Percentiles rank a stretch among this genome's conserved stretches.
Evolutionary conservation across 2,113 vertebrate genomes (phyloP).

Genomic region (Cranoglanis bouderius): DNA sequence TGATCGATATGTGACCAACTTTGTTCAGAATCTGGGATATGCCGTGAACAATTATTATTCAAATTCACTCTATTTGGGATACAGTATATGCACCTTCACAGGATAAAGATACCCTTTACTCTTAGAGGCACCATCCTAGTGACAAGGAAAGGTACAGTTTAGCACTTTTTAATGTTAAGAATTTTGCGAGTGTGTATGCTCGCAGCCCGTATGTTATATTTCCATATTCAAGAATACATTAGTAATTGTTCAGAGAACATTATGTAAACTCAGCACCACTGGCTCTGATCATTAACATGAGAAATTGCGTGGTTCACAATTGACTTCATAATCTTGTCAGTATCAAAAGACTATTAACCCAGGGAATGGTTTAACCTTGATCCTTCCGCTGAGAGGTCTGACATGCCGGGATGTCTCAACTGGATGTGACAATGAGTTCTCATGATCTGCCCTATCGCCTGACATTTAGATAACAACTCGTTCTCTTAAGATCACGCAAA

Average conservation of each 20-base stretch:
- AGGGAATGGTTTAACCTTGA: slow-evolving; percentile 16
- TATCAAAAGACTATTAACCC: slow-evolving; percentile 37
- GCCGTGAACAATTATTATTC: background rate
- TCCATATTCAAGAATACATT: slow-evolving; percentile 28
- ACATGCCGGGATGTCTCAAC: slow-evolving; percentile 23
- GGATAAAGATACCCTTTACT: too few relatives aligned
- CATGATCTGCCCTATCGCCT: background rate
- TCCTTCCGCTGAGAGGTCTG: slow-evolving; percentile 19
- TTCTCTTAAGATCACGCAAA: slow-evolving; percentile 44
- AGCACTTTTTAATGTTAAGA: too few relatives aligned
- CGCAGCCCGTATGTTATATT: background rate
- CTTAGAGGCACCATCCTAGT: background rate
- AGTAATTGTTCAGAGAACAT: slow-evolving; percentile 23
- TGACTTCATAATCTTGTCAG: slow-evolving; percentile 8
- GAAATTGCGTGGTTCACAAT: slow-evolving; percentile 19
- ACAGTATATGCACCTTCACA: background rate
- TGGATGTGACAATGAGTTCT: slow-evolving; percentile 17
- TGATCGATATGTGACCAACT: background rate
- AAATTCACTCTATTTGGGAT: too few relatives aligned
- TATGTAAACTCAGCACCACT: slow-evolving; percentile 37
- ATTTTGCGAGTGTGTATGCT: too few relatives aligned
- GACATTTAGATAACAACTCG: slow-evolving; percentile 52
- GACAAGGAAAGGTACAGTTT: background rate
- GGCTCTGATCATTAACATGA: slow-evolving; percentile 31
- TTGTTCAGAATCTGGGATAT: background rate